Conservation (phyloP, 2,797 vertebrate genomes). For the Semaprochilodus insignis region DNA sequence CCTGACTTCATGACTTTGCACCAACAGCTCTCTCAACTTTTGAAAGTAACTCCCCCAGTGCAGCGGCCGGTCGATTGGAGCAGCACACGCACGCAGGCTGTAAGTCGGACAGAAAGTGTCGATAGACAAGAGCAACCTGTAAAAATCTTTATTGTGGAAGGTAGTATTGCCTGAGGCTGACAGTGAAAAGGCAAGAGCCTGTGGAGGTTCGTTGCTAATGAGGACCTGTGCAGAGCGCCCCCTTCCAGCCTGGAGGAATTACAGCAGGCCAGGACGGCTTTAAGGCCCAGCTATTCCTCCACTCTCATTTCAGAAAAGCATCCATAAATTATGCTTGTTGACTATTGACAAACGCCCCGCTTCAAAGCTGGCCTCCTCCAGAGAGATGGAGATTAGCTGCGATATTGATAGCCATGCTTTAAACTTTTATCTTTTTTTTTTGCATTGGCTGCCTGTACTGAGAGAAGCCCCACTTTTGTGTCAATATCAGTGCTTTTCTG, state of each 20-base stretch:
- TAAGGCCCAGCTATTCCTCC: conserved; percentile 42
- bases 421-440: conserved; percentile 63
- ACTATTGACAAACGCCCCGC: conserved; percentile 63
- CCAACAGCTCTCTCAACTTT: conserved; percentile 4
- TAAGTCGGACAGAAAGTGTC: background rate
- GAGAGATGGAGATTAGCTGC: conserved; percentile 63
- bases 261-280: conserved; percentile 42
- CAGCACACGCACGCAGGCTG: background rate
- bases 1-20: background rate
- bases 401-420: conserved; percentile 64
- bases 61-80: conserved; percentile 1
- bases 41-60: background rate
- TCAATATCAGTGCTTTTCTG: conserved; percentile 44
- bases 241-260: conserved; percentile 11
- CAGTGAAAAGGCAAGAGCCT: background rate
- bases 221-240: background rate
- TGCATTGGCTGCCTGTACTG: conserved; percentile 31
- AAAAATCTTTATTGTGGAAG: conserved; percentile 24
- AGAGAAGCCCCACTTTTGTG: conserved; percentile 53
- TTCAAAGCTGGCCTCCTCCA: conserved; percentile 62
- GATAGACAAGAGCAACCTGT: conserved; percentile 16
- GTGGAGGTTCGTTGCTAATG: background rate
- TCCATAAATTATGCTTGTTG: conserved; percentile 63
- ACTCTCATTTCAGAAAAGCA: conserved; percentile 50
- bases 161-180: conserved; percentile 19